A percentile compares a stretch with the other conserved stretches of the same genome.
Conservation (phyloP, 2,888 invertebrate species). For the Amorpha juglandis region DNA sequence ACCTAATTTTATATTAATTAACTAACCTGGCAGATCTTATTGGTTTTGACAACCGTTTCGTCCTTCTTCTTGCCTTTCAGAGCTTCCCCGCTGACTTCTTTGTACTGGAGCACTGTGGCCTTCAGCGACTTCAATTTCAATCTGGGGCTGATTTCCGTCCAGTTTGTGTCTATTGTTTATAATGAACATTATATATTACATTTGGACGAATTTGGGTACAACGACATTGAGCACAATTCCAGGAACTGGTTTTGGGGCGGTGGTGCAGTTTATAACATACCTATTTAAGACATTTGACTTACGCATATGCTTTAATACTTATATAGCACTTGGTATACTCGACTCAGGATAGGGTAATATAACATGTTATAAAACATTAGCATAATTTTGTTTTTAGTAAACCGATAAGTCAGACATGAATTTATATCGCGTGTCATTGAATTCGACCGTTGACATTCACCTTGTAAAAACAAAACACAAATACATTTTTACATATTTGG, state of each 20-base stretch:
- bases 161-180: constrained; percentile 60
- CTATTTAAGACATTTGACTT: no score
- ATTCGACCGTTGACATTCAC: not conserved
- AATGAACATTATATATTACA: not conserved
- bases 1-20: not conserved
- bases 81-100: constrained; percentile 71
- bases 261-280: not conserved
- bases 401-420: not conserved
- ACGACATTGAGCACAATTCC: not conserved
- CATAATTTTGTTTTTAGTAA: not conserved
- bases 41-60: constrained; percentile 70
- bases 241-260: no score
- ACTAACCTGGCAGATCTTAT: constrained; percentile 79
- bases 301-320: no score
- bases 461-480: not conserved
- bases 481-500: not conserved
- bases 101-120: constrained; percentile 64
- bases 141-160: constrained; percentile 65
- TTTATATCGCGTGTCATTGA: not conserved
- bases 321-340: no score
- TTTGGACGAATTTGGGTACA: not conserved
- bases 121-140: constrained; percentile 72
- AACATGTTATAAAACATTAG: not conserved
- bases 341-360: no score
- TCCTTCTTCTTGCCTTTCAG: constrained; percentile 78